phyloP scores from a whole-genome alignment of 2,113 vertebrate species.

The Platichthys stellatus region DNA sequence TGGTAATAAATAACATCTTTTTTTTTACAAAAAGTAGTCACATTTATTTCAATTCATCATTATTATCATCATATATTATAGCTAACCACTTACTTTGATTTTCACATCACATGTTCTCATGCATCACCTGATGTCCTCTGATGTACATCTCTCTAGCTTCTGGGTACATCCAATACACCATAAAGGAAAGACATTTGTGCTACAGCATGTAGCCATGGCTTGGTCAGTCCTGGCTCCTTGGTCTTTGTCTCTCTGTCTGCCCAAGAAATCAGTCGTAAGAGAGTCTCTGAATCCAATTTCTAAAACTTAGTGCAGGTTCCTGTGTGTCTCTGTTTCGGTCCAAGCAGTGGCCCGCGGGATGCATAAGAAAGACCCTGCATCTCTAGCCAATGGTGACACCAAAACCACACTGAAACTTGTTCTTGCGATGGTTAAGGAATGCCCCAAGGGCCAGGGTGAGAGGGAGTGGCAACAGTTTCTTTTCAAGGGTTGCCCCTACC shows the following conservation, averaged over 20 bases:
- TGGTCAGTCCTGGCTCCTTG: conserved; percentile 66
- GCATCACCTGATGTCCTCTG: conserved; percentile 64
- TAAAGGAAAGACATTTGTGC: conserved; percentile 73
- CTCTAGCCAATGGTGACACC: conserved; percentile 90
- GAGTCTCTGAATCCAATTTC: conserved; percentile 75
- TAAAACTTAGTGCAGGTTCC: conserved; percentile 73
- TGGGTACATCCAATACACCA: conserved; percentile 61
- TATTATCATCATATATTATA: conserved; percentile 73
- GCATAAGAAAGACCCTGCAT: conserved; percentile 26
- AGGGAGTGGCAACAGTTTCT: conserved; percentile 90
- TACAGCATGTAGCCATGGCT: conserved; percentile 75
- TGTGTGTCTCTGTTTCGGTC: conserved; percentile 72
- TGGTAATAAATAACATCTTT: conserved; percentile 1
- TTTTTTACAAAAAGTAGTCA: conserved; percentile 72
- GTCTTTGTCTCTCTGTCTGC: conserved; percentile 64
- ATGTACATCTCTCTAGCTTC: conserved; percentile 55
- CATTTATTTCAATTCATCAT: conserved; percentile 74
- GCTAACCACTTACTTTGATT: conserved; percentile 70
- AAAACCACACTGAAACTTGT: conserved; percentile 94
- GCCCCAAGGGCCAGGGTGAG: conserved; percentile 89
- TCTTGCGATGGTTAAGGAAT: conserved; percentile 92
- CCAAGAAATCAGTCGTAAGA: conserved; percentile 68
- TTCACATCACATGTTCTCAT: conserved; percentile 70
- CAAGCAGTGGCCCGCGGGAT: conserved; percentile 58
- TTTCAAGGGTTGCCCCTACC: conserved; percentile 90